Evolutionary conservation across 1,140 invertebrate species (phyloP).

Genomic region (Copidosoma floridanum): DNA sequence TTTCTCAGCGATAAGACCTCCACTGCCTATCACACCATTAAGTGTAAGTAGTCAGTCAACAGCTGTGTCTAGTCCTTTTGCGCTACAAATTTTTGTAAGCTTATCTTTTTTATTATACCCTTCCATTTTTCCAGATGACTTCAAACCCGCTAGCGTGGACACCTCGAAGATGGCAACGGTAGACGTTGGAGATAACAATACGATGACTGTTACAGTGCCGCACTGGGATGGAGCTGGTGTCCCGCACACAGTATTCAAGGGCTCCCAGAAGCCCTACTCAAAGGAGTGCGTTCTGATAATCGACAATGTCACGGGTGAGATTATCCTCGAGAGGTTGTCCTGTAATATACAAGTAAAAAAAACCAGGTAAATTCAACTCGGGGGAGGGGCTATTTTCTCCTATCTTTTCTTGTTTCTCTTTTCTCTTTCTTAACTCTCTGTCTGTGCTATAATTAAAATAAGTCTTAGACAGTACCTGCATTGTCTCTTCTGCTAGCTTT

Average conservation of each 20-base stretch:
- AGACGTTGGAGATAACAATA: conserved; percentile 83
- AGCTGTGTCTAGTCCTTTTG: conserved; percentile 12
- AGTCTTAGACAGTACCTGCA: not conserved
- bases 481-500: not conserved
- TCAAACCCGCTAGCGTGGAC: conserved; percentile 95
- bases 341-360: conserved; percentile 93
- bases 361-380: conserved; percentile 70
- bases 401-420: too few species aligned
- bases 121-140: conserved; percentile 78
- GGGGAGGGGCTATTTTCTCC: not conserved
- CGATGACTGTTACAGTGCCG: conserved; percentile 89
- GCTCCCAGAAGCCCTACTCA: conserved; percentile 82
- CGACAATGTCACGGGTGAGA: conserved; percentile 86
- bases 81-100: not conserved
- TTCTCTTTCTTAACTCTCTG: not conserved
- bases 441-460: not conserved
- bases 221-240: conserved; percentile 88
- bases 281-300: conserved; percentile 96
- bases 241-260: conserved; percentile 90
- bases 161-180: conserved; percentile 84
- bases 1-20: conserved; percentile 72
- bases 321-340: conserved; percentile 86
- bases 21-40: conserved; percentile 78
- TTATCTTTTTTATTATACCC: not conserved
- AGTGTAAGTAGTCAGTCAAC: conserved; percentile 68